A percentile compares a stretch with the other conserved stretches of the same genome.
Evolutionary conservation across 2,797 vertebrate species (phyloP).

Genomic region (Carcharodon carcharias): DNA sequence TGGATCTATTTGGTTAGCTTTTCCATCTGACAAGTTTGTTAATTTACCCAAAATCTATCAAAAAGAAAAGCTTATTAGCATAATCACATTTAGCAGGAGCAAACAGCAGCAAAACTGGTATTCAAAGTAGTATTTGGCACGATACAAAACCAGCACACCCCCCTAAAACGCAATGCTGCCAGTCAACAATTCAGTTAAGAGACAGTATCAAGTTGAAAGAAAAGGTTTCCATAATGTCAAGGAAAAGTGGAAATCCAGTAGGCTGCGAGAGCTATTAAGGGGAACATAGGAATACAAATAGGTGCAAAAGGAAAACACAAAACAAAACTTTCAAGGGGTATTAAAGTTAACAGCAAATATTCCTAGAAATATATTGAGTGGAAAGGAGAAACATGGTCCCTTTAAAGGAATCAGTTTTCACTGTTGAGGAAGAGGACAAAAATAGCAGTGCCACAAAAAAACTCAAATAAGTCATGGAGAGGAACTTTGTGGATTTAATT

Average conservation of each 20-base stretch:
- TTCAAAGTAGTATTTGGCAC: not conserved
- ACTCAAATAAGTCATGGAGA: not conserved
- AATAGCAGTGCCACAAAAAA: not conserved
- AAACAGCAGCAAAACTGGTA: constrained; percentile 26
- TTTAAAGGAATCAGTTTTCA: not conserved
- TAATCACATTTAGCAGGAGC: constrained; percentile 32
- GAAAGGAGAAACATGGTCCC: not conserved
- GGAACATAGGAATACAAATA: not conserved
- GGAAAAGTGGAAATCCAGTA: not conserved
- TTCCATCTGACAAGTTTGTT: constrained; percentile 35
- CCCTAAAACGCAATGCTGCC: not conserved
- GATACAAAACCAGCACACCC: constrained; percentile 12
- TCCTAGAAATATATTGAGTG: not conserved
- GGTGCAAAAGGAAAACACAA: not conserved
- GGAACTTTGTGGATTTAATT: not conserved
- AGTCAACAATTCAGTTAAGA: not conserved
- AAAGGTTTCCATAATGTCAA: not conserved
- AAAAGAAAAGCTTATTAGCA: constrained; percentile 37
- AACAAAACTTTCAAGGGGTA: not conserved
- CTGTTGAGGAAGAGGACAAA: not conserved
- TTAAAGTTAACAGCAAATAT: not conserved
- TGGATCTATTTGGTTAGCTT: constrained; percentile 30
- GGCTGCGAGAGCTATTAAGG: not conserved
- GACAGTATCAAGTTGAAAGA: not conserved
- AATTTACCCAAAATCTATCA: constrained; percentile 37